A percentile compares a stretch with the other conserved stretches of the same genome.
These are phyloP conservation scores for Bos indicus DNA, from an alignment of 2,113 vertebrate species.

Conservation along the genomic window DNA sequence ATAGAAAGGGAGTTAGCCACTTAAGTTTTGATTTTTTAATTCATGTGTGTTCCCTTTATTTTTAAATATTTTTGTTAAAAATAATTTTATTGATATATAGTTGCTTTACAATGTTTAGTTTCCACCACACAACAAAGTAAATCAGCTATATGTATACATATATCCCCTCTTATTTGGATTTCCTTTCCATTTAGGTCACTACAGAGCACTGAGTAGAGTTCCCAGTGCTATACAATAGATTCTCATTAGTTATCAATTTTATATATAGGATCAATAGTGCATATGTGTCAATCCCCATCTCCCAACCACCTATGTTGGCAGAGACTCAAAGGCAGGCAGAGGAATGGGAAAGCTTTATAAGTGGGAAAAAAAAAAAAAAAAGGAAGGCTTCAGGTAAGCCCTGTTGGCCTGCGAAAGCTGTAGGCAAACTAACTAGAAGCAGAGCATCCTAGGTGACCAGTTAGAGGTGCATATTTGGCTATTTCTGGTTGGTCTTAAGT, in stretches of 20 bases:
- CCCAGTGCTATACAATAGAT: not conserved
- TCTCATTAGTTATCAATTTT: not conserved
- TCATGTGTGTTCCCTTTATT: not conserved
- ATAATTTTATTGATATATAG: not conserved
- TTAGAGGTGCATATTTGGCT: not conserved
- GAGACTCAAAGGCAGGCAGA: not conserved
- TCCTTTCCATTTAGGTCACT: not conserved
- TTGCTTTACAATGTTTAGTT: not conserved
- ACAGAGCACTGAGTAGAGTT: not conserved
- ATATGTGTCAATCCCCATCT: not conserved
- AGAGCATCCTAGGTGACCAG: not conserved
- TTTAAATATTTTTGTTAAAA: not conserved
- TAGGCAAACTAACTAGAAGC: not conserved
- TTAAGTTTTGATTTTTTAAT: not conserved
- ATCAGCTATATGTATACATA: not conserved
- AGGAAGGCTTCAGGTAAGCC: not conserved
- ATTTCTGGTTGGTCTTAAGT: not conserved
- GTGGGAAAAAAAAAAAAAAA: not conserved
- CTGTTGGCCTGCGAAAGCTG: not conserved
- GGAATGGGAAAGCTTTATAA: not conserved
- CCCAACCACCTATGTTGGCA: not conserved
- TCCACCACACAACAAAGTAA: not conserved
- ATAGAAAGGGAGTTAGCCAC: not conserved
- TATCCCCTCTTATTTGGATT: not conserved
- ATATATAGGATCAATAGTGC: not conserved